A percentile compares a stretch with the other conserved stretches of the same genome.
These are phyloP conservation scores for Hypsopygia costalis DNA, from an alignment of 2,888 invertebrate genomes.

Conservation along the genomic window DNA sequence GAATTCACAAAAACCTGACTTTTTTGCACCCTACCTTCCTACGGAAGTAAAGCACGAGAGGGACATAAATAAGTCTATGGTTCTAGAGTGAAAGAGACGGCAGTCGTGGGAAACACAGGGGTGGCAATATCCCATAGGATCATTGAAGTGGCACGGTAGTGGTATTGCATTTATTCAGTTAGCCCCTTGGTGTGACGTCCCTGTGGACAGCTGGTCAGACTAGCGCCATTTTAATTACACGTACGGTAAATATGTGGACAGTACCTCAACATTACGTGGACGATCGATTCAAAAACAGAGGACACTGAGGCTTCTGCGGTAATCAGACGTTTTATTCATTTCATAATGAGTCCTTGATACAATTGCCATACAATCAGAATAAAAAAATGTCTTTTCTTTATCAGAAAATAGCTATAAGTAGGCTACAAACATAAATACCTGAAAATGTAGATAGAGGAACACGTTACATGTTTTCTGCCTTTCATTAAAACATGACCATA, in stretches of 20 bases:
- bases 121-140: conserved; percentile 75
- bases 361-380: too few relatives aligned
- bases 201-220: conserved; percentile 29
- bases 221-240: conserved; percentile 26
- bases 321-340: too few relatives aligned
- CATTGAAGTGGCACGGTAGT: conserved; percentile 58
- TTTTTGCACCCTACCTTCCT: conserved; percentile 75
- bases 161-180: conserved; percentile 40
- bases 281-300: too few relatives aligned
- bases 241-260: conserved; percentile 10
- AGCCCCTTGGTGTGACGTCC: conserved; percentile 26
- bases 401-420: too few relatives aligned
- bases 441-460: too few relatives aligned
- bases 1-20: conserved; percentile 56
- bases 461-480: too few relatives aligned
- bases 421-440: too few relatives aligned
- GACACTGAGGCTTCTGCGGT: too few relatives aligned
- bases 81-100: conserved; percentile 38
- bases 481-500: too few relatives aligned
- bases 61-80: conserved; percentile 23
- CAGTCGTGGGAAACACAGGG: conserved; percentile 73
- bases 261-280: too few relatives aligned
- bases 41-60: conserved; percentile 59
- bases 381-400: too few relatives aligned
- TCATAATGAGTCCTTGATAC: too few relatives aligned